Conservation (phyloP, 2,113 vertebrate species). For the Engystomops pustulosus region DNA sequence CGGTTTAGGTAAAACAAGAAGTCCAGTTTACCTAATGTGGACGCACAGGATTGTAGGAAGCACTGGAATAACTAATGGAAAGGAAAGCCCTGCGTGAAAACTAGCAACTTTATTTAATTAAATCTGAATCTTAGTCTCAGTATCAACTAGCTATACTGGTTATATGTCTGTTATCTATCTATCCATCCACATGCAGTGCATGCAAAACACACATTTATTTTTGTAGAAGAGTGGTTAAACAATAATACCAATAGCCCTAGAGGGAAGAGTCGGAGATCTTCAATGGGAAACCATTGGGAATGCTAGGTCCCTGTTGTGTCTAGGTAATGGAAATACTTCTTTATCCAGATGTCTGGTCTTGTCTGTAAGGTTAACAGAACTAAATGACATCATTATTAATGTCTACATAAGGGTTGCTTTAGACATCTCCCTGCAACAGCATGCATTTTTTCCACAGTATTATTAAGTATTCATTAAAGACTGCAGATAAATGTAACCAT, state of each 20-base stretch:
- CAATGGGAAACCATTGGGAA: slow-evolving; percentile 32
- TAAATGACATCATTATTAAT: slow-evolving; percentile 38
- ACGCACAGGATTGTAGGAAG: no score
- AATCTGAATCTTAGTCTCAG: no score
- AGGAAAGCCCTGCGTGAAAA: no score
- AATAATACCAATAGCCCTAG: slow-evolving; percentile 27
- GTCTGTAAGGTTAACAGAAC: slow-evolving; percentile 18
- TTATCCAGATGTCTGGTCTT: slow-evolving; percentile 43
- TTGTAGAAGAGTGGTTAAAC: not conserved
- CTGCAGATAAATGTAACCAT: not conserved
- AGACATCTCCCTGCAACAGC: not conserved
- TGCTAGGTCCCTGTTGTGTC: slow-evolving; percentile 45
- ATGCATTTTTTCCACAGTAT: not conserved
- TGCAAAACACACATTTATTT: not conserved
- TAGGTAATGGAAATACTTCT: slow-evolving; percentile 11
- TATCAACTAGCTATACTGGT: no score
- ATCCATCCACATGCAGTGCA: not conserved
- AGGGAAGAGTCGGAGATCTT: slow-evolving; percentile 15
- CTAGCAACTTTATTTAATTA: no score
- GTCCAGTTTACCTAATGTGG: no score
- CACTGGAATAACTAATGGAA: no score
- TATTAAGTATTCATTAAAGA: slow-evolving; percentile 21
- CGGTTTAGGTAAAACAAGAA: no score
- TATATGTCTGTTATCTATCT: not conserved
- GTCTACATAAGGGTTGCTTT: slow-evolving; percentile 20